Evolutionary conservation across 1,140 invertebrate species (phyloP), one percentile per base, ranked within the genome.

Genomic region (Teleopsis dalmanni): DNA sequence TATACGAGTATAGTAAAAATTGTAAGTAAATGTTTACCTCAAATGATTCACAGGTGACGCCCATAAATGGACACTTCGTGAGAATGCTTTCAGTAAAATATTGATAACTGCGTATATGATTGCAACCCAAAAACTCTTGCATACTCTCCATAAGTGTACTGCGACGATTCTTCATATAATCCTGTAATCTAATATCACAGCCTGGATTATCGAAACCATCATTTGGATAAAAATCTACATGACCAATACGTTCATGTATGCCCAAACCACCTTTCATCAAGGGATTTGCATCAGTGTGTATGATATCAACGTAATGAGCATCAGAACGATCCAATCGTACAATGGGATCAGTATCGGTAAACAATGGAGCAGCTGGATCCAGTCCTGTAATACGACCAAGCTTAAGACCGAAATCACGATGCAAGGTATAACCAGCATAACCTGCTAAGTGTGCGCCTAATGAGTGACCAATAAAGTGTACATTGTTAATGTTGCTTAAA

Each of bases 331-430:
- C 91, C 13, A 95, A 73, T 1, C 91, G 79, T 0, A 94, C 89
- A 52, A 88, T 78, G 6, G 83, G 78, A 38, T 84, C 79, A 0
- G 88, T 85, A 52, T 87, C 83, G 54, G 86, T 84, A 72, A 96
- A 96, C 62, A 93, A 84, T 0, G 93, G 93, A 48, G 90, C 89
- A 0, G 93, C 93, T 0, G 93, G 92, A 73, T 97, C 93, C 54
- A 96, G 59, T 2, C 88, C 91, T 68, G 76, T 73, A 54, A 81
- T 83, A 35, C 81, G 65, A 13, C 81, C 85, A n/a, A 89, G 54
- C 51, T 74, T 81, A 4, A 84, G 57, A 44, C 77, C 77, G 53
- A 80, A 84, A 53, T 78, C 76, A 51, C 73, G 78, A 70, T 80
- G 77, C 33, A 93, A 65, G 19, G 80, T 78, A 54, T 82, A 80